Percentiles rank a stretch among this genome's conserved stretches.
Conservation (phyloP, 2,888 invertebrate species). For the Synanthedon tipuliformis region DNA sequence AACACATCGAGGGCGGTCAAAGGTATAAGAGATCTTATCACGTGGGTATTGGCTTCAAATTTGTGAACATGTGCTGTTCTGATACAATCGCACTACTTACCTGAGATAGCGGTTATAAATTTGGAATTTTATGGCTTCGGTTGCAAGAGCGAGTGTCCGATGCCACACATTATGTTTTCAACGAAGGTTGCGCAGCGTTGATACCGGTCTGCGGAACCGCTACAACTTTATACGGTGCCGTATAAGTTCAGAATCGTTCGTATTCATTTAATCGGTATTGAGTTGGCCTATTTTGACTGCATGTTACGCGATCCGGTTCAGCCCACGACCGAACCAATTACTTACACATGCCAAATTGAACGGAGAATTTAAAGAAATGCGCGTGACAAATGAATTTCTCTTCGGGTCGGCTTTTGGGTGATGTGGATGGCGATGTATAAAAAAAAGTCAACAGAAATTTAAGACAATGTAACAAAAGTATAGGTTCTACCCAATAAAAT, state of each 20-base stretch:
- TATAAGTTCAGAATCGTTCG: conserved; percentile 23
- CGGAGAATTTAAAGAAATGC: conserved; percentile 6
- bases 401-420: too few relatives aligned
- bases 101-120: conserved; percentile 28
- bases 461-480: too few relatives aligned
- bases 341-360: conserved; percentile 13
- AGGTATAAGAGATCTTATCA: conserved; percentile 32
- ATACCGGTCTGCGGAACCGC: conserved; percentile 21
- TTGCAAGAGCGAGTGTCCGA: conserved; percentile 26
- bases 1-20: conserved; percentile 19
- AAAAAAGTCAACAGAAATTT: too few relatives aligned
- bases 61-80: conserved; percentile 16
- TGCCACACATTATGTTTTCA: conserved; percentile 15
- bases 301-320: conserved; percentile 23
- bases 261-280: conserved; percentile 23
- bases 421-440: too few relatives aligned
- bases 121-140: conserved; percentile 23
- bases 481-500: too few relatives aligned
- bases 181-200: conserved; percentile 17
- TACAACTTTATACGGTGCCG: conserved; percentile 22
- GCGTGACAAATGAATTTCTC: too few relatives aligned
- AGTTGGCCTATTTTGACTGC: conserved; percentile 25
- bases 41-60: conserved; percentile 21
- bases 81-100: conserved; percentile 35
- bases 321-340: conserved; percentile 19